Base-by-base conservation (phyloP, 1,140 invertebrate genomes). In the Atta texana region DNA sequence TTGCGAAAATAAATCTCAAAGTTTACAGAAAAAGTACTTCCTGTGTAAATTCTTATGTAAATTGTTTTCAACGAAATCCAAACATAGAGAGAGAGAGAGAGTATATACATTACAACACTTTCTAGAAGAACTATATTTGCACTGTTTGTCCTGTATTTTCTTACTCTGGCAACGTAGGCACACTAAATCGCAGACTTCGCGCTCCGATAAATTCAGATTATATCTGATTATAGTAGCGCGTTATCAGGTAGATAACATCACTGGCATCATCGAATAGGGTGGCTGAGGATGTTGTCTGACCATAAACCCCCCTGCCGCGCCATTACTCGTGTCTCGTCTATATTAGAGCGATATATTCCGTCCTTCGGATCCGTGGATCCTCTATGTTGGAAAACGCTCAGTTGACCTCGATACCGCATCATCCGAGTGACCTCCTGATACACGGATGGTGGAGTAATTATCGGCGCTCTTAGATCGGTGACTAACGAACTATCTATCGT, bases 371-470 rank as follows among this genome's bases (percentile, higher is more conserved):
- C 34, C 34, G 21, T 49, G 7, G 31, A 24, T 53, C 59, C 85
- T 74, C 68, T 61, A 10, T 68, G n/a, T 18, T 55, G 64, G 64
- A 76, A 85, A 76, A 53, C 69, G 31, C 51, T 64, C 51, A 6
- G 63, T n/a, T 87, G 86, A 77, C 71, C 78, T 34, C 63, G 69
- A 77, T 66, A 61, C n/a, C 80, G 80, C 72, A 51, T 84, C 86
- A 82, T 53, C 78, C 86, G 86, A 63, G 66, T 57, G 76, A 84
- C 85, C 69, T 87, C 86, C 64, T 77, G 57, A 39, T 57, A 80
- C 71, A 85, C 68, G 81, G 87, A 10, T 88, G 81, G 72, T 77
- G 55, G 66, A 85, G 53, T 86, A 88, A 86, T 86, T 88, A 89
- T 89, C 69, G 87, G 24, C 12, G 57, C 55, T 76, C 64, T 68